Evolutionary conservation across 2,113 vertebrate genomes (phyloP).

Genomic region (Ceratotherium simum): DNA sequence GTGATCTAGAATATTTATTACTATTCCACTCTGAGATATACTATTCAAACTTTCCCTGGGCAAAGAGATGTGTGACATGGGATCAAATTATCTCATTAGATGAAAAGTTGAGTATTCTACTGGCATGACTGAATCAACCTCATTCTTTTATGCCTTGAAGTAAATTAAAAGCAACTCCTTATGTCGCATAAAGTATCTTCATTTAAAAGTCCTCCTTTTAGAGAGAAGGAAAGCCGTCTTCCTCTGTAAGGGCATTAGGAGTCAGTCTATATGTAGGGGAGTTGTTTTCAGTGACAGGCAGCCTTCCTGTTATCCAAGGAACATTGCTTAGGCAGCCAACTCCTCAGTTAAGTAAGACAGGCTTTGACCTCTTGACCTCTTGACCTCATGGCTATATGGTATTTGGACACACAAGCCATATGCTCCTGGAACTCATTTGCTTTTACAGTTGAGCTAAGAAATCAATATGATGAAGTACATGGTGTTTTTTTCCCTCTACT

Average conservation of each 20-base stretch:
- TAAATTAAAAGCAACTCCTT: constrained; percentile 4
- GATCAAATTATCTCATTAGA: background rate
- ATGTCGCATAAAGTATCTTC: background rate
- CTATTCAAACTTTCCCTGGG: background rate
- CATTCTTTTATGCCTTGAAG: background rate
- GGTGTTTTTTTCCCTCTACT: background rate
- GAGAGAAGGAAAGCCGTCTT: background rate
- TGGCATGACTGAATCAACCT: background rate
- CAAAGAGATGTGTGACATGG: background rate
- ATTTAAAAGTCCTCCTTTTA: background rate
- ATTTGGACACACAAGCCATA: background rate
- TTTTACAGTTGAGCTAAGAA: background rate
- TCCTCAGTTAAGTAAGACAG: background rate
- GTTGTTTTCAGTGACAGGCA: background rate
- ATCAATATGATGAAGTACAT: constrained; percentile 13
- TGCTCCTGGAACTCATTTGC: background rate
- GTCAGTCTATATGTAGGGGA: background rate
- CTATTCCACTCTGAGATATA: background rate
- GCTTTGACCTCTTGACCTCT: background rate
- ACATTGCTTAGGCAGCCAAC: background rate
- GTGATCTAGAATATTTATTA: background rate
- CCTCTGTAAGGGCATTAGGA: background rate
- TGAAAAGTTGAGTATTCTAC: background rate
- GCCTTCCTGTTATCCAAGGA: background rate
- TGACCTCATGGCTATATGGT: background rate